These are phyloP conservation scores for Coelinius sp. DNA, from an alignment of 2,888 invertebrate species.

Conservation along the genomic window DNA sequence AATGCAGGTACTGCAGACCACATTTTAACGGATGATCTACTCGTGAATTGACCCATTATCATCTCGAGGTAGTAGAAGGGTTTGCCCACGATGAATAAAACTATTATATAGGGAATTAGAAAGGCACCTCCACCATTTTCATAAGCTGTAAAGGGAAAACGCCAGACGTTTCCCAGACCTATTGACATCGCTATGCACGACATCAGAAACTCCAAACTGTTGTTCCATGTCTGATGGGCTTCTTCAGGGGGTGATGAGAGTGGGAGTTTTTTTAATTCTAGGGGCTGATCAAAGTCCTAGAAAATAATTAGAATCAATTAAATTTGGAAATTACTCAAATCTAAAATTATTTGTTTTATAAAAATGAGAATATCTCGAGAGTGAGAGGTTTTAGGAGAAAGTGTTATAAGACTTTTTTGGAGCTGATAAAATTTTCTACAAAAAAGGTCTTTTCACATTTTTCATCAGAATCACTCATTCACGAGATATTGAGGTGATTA, in stretches of 20 bases:
- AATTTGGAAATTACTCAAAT: background rate
- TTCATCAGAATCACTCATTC: background rate
- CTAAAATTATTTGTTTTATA: background rate
- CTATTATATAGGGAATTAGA: conserved; percentile 78
- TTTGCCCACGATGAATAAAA: conserved; percentile 79
- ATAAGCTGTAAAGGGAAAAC: conserved; percentile 79
- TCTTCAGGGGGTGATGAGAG: conserved; percentile 34
- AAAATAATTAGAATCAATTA: background rate
- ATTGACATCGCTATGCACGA: conserved; percentile 80
- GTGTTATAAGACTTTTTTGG: no score
- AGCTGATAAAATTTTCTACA: no score
- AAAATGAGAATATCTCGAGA: no score
- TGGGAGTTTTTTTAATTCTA: conserved; percentile 37
- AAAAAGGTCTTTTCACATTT: background rate
- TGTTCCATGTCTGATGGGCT: conserved; percentile 73
- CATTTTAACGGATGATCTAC: conserved; percentile 84
- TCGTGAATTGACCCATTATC: conserved; percentile 87
- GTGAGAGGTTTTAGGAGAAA: no score
- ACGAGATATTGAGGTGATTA: background rate
- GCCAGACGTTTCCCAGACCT: conserved; percentile 80
- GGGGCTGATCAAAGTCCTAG: background rate
- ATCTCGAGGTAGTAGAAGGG: conserved; percentile 91
- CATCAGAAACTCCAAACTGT: conserved; percentile 77
- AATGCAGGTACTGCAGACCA: conserved; percentile 81
- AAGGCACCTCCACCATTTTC: conserved; percentile 81